Evolutionary conservation across 2,113 vertebrate genomes (phyloP), one percentile per base, ranked within the genome.

Genomic region (Uropsilus gracilis): DNA sequence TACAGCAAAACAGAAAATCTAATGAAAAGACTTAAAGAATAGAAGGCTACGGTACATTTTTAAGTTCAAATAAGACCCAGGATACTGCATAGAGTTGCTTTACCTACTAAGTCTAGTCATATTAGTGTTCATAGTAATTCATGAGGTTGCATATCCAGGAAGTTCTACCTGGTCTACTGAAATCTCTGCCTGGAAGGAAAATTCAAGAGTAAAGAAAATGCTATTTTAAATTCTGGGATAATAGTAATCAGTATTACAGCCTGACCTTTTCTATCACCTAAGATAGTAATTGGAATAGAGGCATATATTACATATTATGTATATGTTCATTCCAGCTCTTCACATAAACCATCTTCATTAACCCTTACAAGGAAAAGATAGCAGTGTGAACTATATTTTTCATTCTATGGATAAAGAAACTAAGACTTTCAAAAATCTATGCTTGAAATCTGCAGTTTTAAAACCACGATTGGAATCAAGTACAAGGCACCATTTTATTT

Each of bases 1-100:
- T 77, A 16, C 53, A 93, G 63, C 92, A 88, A 83, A 77, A 90
- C 42, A 32, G 30, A 86, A 88, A 82, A 4, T 26, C 88, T 7
- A 0, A 59, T 37, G 20, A 81, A 88, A 81, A 61, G 26, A 82
- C 64, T 59, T 55, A 30, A 69, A 8, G 66, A 75, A 46, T 46
- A 28, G 28, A 75, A 63, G 20, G 17, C 10, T 39, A 9, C 50
- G 44, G 20, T 82, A 20, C 34, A 48, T n/a, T 50, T 64, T 0
- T 30, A 76, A 87, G 16, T 76, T 75, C 46, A 84, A 1, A 9
- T 12, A 42, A 84, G 42, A 24, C 63, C 32, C 28, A 44, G 5
- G 39, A 24, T 4, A 44, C 20, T 55, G 9, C 22, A 20, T 30
- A 6, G 6, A 37, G 71, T 68, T 92, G 63, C 24, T 82, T 90